A percentile compares a stretch with the other conserved stretches of the same genome.
These are phyloP conservation scores for Schizaphis graminum DNA, from an alignment of 2,888 invertebrate species.

Conservation along the genomic window DNA sequence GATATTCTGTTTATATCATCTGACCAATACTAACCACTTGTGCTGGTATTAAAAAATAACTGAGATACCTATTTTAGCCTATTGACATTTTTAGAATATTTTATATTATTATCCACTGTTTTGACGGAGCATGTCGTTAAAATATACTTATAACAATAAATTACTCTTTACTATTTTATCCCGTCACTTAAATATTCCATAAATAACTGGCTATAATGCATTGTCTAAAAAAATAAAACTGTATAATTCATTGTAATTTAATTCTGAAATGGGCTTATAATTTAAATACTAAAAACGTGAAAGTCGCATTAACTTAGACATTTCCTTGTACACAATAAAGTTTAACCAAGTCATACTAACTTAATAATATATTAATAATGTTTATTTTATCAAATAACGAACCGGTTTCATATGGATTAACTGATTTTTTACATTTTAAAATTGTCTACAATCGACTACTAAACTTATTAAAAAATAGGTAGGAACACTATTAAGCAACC, in stretches of 20 bases:
- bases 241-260: conserved; percentile 3
- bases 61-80: neutral
- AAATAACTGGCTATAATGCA: neutral
- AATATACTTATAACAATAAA: neutral
- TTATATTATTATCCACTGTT: neutral
- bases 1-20: neutral
- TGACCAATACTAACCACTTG: neutral
- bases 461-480: neutral
- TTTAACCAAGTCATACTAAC: neutral
- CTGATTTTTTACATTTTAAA: neutral
- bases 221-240: neutral
- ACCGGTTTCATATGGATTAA: neutral
- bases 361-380: neutral
- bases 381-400: neutral
- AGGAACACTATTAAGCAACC: neutral
- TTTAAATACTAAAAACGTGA: neutral
- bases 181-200: neutral
- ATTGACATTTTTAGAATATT: neutral
- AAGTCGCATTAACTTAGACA: neutral
- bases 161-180: neutral
- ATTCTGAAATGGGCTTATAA: neutral
- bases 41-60: neutral
- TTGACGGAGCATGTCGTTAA: neutral
- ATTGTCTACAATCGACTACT: neutral
- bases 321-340: neutral